Evolutionary conservation across 2,113 vertebrate species (phyloP), one percentile per base, ranked within the genome.

Genomic region (Thermophis baileyi): DNA sequence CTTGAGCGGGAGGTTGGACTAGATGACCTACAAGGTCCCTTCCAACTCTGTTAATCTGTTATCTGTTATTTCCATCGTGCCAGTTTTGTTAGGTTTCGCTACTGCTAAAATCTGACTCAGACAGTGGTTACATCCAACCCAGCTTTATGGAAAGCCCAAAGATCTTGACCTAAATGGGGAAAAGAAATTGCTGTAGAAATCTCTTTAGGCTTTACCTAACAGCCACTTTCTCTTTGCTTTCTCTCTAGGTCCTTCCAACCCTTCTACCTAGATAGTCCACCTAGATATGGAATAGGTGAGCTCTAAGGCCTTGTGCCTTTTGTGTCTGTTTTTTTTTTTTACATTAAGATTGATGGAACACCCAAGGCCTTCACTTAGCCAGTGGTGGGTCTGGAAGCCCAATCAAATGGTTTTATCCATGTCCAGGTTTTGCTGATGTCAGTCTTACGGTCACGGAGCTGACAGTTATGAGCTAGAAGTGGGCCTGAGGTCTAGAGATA

Each of bases 281-380:
- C 35, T 7, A 2, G 27, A 54, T 27, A 27, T 89, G 94, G 94
- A 95, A 95, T 89, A 88, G 93, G 89, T 60, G 85, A 81, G 91
- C n/a, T 90, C 90, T 94, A 94, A 96, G 16, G 60, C 92, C 94
- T 89, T 92, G 93, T 63, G 94, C 25, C 92, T 94, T 94, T 89
- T 46, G n/a, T 88, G 12, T 35, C n/a, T 10, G 1, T 35, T 53
- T 18, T 89, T 46, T 50, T 54, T 30, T 46, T 24, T 57, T 25
- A 95, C 93, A 94, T 53, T 60, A 95, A 94, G 93, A 93, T 90
- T 88, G 95, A 88, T 91, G 93, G 87, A 93, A 90, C n/a, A 53
- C 69, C 74, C 81, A 92, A 93, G 89, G 44, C 88, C 91, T 94
- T 92, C 91, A 44, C 90, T 85, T 46, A 47, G 30, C 0, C 1